Base-by-base conservation (phyloP, 2,113 vertebrate genomes). In the Eonycteris spelaea region DNA sequence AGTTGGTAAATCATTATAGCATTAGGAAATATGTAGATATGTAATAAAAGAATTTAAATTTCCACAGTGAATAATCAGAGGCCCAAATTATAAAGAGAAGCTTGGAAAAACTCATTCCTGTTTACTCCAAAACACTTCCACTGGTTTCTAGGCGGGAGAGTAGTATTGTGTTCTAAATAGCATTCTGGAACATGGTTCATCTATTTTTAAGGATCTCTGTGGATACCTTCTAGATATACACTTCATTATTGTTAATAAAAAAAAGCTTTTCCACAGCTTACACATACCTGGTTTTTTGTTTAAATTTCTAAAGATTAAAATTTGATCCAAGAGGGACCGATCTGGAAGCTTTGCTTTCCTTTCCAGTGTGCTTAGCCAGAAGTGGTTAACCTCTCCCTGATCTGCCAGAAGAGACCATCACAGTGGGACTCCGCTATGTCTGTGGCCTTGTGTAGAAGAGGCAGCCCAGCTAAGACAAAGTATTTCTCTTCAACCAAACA, bases 191-290 rank as follows among this genome's bases (percentile, higher is more conserved):
- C 45, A 43, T 84, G 4, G 22, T 38, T 35, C 43, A 24, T 95
- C 40, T 40, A 67, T 43, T 95, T 95, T 90, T 63, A 96, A 96
- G 61, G 19, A 35, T 85, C 68, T 65, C 88, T 91, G 73, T 65
- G 35, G 65, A 67, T 86, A 43, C 24, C 38, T 85, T 80, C 28
- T 63, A 73, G 24, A 67, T 95, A 55, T 8, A 79, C 2, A 48
- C 24, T 93, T 7, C 9, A 12, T n/a, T 87, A 74, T 7, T 55
- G 61, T 83, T 86, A 80, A 82, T 51, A 79, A 38, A 68, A 15
- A 15, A 33, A 91, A 45, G 24, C 53, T 68, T 91, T 88, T 26
- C 51, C 65, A 61, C 33, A 90, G 16, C 5, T 89, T 93, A 40
- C 0, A 10, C 4, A 14, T 61, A 67, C 53, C 55, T 78, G 26